phyloP scores from a whole-genome alignment of 1,140 invertebrate genomes.

The Hermetia illucens region DNA sequence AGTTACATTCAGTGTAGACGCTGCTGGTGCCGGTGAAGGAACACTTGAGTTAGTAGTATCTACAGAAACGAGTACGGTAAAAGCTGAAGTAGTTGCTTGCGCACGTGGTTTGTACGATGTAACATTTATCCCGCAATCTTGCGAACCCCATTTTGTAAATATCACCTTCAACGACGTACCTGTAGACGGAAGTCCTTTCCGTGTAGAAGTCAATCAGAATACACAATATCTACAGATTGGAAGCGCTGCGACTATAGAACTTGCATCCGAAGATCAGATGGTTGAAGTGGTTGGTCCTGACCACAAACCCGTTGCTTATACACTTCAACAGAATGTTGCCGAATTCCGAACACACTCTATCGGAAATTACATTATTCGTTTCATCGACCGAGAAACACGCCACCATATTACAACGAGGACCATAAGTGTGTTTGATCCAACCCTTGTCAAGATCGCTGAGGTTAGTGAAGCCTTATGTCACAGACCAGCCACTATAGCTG shows the following conservation, averaged over 20 bases:
- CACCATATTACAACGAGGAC: slow-evolving; percentile 36
- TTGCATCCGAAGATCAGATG: slow-evolving; percentile 37
- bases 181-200: slow-evolving; percentile 83
- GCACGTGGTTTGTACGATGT: slow-evolving; percentile 90
- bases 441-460: slow-evolving; percentile 61
- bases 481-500: slow-evolving; percentile 56
- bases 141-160: slow-evolving; percentile 83
- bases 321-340: slow-evolving; percentile 33
- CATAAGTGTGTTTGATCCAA: slow-evolving; percentile 76
- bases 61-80: slow-evolving; percentile 73
- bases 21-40: slow-evolving; percentile 88
- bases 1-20: slow-evolving; percentile 86
- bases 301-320: slow-evolving; percentile 34
- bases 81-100: slow-evolving; percentile 77
- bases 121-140: slow-evolving; percentile 84
- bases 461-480: slow-evolving; percentile 69
- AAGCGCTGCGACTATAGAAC: slow-evolving; percentile 38
- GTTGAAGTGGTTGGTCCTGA: slow-evolving; percentile 39
- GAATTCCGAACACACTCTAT: slow-evolving; percentile 38
- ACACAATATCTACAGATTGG: slow-evolving; percentile 42
- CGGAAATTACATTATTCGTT: slow-evolving; percentile 36
- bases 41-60: slow-evolving; percentile 90
- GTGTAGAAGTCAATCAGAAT: slow-evolving; percentile 86
- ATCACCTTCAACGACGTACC: slow-evolving; percentile 94
- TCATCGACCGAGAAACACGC: slow-evolving; percentile 27